These are phyloP conservation scores for Limnothrissa miodon DNA, from an alignment of 2,113 vertebrate species.

Conservation along the genomic window DNA sequence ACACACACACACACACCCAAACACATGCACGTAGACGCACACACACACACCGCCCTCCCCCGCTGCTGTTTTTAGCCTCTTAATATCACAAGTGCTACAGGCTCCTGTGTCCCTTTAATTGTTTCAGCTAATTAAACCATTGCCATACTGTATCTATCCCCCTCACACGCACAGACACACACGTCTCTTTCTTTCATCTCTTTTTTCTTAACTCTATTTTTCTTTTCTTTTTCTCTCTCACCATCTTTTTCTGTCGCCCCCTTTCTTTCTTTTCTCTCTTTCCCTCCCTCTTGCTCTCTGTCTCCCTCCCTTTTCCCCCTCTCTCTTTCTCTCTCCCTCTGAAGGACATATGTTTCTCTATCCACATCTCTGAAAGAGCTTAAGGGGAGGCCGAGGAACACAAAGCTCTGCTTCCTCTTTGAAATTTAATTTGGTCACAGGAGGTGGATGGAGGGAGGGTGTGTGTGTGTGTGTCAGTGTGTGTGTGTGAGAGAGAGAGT, in stretches of 20 bases:
- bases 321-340: conserved; percentile 25
- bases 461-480: not conserved
- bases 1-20: not conserved
- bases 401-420: conserved; percentile 57
- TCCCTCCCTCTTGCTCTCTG: conserved; percentile 20
- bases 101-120: conserved; percentile 64
- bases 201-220: too few species aligned
- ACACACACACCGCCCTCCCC: conserved; percentile 45
- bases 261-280: not conserved
- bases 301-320: conserved; percentile 15
- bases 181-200: too few species aligned
- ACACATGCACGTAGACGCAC: not conserved
- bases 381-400: conserved; percentile 41
- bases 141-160: conserved; percentile 6
- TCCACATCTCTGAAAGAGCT: conserved; percentile 44
- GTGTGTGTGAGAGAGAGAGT: too few species aligned
- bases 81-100: conserved; percentile 63
- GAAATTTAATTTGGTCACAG: conserved; percentile 57
- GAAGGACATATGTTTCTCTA: conserved; percentile 56
- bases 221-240: conserved; percentile 24
- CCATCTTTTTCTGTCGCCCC: too few species aligned
- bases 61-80: conserved; percentile 65
- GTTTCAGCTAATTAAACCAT: conserved; percentile 66
- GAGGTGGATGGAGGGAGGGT: not conserved
- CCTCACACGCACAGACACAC: too few species aligned